These are phyloP conservation scores for Euthynnus affinis DNA, from an alignment of 2,797 vertebrate species.

Conservation along the genomic window DNA sequence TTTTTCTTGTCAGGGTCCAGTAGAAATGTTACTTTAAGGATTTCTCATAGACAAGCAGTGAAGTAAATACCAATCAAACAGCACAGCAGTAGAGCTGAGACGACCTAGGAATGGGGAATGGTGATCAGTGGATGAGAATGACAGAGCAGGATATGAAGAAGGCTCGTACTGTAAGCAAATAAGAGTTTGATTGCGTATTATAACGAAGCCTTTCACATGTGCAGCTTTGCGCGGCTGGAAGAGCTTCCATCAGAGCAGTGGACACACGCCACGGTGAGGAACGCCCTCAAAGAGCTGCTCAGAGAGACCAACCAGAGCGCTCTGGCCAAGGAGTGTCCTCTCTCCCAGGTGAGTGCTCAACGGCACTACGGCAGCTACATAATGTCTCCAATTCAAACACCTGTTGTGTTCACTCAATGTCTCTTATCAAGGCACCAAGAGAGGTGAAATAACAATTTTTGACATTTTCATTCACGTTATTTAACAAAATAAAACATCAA, in stretches of 20 bases:
- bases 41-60: neutral
- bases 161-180: neutral
- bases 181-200: neutral
- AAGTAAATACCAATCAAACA: too few species aligned
- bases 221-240: slow-evolving; percentile 94
- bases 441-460: too few species aligned
- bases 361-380: neutral
- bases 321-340: slow-evolving; percentile 97
- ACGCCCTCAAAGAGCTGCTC: slow-evolving; percentile 96
- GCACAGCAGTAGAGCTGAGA: neutral
- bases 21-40: too few species aligned
- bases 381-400: neutral
- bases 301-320: slow-evolving; percentile 97
- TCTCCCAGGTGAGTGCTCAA: slow-evolving; percentile 90
- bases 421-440: neutral
- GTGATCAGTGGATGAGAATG: too few species aligned
- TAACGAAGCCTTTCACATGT: neutral
- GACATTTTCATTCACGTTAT: too few species aligned
- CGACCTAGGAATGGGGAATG: too few species aligned
- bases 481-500: too few species aligned
- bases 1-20: too few species aligned
- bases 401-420: too few species aligned
- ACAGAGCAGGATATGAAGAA: too few species aligned
- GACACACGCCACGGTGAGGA: slow-evolving; percentile 97
- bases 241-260: slow-evolving; percentile 97